These are phyloP conservation scores for Aporophyla lueneburgensis DNA, from an alignment of 2,888 invertebrate genomes.

Conservation along the genomic window DNA sequence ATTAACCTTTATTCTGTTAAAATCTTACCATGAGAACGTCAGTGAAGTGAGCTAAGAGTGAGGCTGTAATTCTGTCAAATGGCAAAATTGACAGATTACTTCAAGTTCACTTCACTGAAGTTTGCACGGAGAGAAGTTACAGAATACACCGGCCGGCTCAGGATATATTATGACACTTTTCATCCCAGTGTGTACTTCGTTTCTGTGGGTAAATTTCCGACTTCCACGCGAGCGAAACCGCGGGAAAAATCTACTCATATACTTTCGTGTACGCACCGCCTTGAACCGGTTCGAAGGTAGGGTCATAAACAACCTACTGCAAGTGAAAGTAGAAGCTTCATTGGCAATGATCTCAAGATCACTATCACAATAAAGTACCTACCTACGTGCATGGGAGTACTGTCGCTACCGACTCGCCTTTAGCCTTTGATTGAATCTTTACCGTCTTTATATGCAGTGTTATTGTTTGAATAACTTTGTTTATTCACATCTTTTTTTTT, in stretches of 20 bases:
- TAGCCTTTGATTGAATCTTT: conserved; percentile 15
- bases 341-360: conserved; percentile 63
- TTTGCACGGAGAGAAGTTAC: too few species aligned
- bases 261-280: background rate
- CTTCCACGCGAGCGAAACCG: background rate
- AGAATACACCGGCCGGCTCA: too few species aligned
- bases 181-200: background rate
- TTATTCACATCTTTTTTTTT: background rate
- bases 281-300: conserved; percentile 20
- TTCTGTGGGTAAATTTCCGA: background rate
- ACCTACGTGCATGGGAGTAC: background rate
- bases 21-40: too few species aligned
- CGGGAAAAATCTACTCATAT: too few species aligned
- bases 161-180: too few species aligned
- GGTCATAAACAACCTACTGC: background rate
- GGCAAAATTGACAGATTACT: too few species aligned
- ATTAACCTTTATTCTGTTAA: too few species aligned
- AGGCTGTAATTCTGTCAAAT: too few species aligned
- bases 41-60: too few species aligned
- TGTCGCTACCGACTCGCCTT: conserved; percentile 2
- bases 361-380: conserved; percentile 60
- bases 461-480: background rate
- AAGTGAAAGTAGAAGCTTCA: conserved; percentile 58
- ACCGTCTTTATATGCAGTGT: background rate
- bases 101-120: too few species aligned